Evolutionary conservation across 2,888 invertebrate species (phyloP).

Genomic region (Tanytarsus gracilentus): DNA sequence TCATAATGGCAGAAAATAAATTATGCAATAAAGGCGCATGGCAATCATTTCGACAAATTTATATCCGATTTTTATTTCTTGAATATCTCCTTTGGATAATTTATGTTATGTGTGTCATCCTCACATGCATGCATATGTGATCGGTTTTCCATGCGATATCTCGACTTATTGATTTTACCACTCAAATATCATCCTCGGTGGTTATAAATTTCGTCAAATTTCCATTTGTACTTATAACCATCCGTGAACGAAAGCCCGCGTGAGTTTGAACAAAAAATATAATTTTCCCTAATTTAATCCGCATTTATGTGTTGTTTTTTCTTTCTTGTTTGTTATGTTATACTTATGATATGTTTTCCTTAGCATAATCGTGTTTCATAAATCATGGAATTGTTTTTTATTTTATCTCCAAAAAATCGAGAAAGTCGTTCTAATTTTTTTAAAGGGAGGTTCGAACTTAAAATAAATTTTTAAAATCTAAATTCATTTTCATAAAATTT

Average conservation of each 20-base stretch:
- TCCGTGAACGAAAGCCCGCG: not conserved
- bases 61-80: not conserved
- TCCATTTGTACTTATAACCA: conserved; percentile 23
- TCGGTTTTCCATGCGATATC: conserved; percentile 25
- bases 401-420: not conserved
- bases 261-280: not conserved
- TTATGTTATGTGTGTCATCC: not conserved
- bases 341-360: not conserved
- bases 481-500: too few relatives aligned
- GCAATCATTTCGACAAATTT: conserved; percentile 21
- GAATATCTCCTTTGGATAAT: not conserved
- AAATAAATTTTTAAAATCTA: too few relatives aligned
- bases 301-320: conserved; percentile 21
- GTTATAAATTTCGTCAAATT: conserved; percentile 21
- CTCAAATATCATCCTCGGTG: not conserved
- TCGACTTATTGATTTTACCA: conserved; percentile 24
- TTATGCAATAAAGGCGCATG: conserved; percentile 3
- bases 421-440: too few relatives aligned
- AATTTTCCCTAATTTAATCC: conserved; percentile 27
- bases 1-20: conserved; percentile 19
- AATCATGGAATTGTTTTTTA: not conserved
- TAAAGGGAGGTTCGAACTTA: too few relatives aligned
- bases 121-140: conserved; percentile 24
- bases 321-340: not conserved
- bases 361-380: conserved; percentile 3